Base-by-base conservation (phyloP, 1,140 invertebrate genomes). In the Drosophila virilis region DNA sequence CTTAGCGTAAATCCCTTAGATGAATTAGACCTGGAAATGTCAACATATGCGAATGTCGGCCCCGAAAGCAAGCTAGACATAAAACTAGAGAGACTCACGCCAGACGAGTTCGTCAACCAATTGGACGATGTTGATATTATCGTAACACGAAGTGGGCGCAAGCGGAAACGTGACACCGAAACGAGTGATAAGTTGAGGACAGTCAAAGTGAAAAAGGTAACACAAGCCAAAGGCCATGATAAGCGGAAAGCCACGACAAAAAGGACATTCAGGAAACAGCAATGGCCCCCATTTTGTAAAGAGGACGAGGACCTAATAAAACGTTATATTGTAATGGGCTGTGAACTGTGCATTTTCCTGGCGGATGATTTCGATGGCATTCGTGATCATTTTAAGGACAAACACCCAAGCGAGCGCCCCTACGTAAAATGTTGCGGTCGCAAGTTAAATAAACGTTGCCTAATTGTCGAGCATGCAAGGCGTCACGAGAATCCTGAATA, bases 401-500 rank as follows among this genome's bases (percentile, higher is more conserved):
- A 81, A 6, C 90, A 91, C 57, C 69, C 77, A 1, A 73, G 76
- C 28, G 76, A 83, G 6, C 67, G 80, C 1, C 78, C 90, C 6
- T 91, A 80, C 43, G 77, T 91, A 0, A 83, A 89, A 28, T 91
- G 90, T 13, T 91, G 90, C 48, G 88, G 83, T 0, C 84, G 83
- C 0, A 91, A 91, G 60, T 62, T 91, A 2, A 85, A 78, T 42
- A 90, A 91, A 61, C 78, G 86, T 15, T 89, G 77, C 38, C 73
- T 81, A 0, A 76, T 91, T 13, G 83, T 89, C 12, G 88, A 91
- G 55, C 90, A 91, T 71, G 90, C 86, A 1, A 57, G 89, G 8
- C 65, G 80, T 8, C 90, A 91, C 55, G 86, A 90, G n/a, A 78
- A 91, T 66, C 90, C 90, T 0, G 88, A 91, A 58, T 91, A 91